A percentile compares a stretch with the other conserved stretches of the same genome.
Conservation (phyloP, 92 coral and sea anemone genomes). For the Actinernus sp. region DNA sequence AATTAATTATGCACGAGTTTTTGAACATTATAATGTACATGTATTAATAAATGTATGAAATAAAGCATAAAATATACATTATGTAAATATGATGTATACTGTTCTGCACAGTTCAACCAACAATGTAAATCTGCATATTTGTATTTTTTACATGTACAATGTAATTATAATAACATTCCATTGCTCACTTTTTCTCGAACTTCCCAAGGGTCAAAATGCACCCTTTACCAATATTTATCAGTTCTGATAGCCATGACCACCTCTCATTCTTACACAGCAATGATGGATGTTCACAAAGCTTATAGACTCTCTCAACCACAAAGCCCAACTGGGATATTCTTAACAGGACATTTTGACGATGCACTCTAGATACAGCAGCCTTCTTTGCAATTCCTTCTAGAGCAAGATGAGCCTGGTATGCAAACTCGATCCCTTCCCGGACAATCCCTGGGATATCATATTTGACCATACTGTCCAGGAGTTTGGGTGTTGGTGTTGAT, state of each 20-base stretch:
- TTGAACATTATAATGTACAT: too few species aligned
- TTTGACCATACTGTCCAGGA: constrained; percentile 10
- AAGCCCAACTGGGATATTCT: constrained; percentile 63
- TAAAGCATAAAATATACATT: too few species aligned
- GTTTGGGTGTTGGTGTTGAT: neutral
- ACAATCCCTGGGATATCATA: constrained; percentile 16
- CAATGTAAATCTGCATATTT: too few species aligned
- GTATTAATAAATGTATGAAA: too few species aligned
- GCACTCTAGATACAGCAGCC: constrained; percentile 48
- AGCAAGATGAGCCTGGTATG: constrained; percentile 75
- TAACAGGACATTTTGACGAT: constrained; percentile 23
- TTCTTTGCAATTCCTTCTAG: constrained; percentile 80
- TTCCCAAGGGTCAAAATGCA: constrained; percentile 7
- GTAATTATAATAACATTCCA: too few species aligned
- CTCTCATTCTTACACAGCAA: constrained; percentile 3
- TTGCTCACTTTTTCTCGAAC: neutral
- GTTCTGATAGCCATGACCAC: constrained; percentile 5
- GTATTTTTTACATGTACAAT: too few species aligned
- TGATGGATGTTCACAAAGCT: constrained; percentile 16
- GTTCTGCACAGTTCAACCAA: too few species aligned
- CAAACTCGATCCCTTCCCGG: constrained; percentile 50
- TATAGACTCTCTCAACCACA: constrained; percentile 61
- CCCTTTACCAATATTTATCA: constrained; percentile 24
- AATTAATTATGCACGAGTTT: too few species aligned
- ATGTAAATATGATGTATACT: too few species aligned